Evolutionary conservation across 2,113 vertebrate genomes (phyloP).

Genomic region (Rhipidura dahli): DNA sequence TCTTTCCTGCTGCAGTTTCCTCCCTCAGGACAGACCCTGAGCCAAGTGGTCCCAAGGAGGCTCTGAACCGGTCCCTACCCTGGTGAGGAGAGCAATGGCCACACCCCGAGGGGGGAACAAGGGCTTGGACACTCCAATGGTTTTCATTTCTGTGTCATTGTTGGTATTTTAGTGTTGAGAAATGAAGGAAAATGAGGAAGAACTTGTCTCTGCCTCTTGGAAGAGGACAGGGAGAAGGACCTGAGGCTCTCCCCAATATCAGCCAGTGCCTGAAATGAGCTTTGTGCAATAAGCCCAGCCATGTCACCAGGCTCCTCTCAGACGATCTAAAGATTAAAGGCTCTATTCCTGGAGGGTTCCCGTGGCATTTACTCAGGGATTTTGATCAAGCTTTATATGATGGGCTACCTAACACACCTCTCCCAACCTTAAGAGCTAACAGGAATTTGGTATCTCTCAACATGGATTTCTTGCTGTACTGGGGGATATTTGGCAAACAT

Average conservation of each 20-base stretch:
- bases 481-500: conserved; percentile 60
- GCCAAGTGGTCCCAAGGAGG: not conserved
- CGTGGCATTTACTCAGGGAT: conserved; percentile 68
- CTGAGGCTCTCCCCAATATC: not conserved
- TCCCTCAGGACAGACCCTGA: not conserved
- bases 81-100: not conserved
- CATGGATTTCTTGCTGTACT: conserved; percentile 45
- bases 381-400: conserved; percentile 56
- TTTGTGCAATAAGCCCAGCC: conserved; percentile 61
- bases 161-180: not conserved
- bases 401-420: conserved; percentile 64
- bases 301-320: conserved; percentile 56
- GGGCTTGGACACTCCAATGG: accelerated
- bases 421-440: conserved; percentile 56
- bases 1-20: not conserved
- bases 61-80: not conserved
- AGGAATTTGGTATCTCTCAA: conserved; percentile 52
- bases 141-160: not conserved
- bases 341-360: conserved; percentile 65
- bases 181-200: not conserved
- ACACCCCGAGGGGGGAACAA: accelerated
- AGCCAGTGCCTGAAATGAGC: conserved; percentile 13
- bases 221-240: not conserved
- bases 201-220: not conserved
- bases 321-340: conserved; percentile 56